Evolutionary conservation across 2,797 vertebrate species (phyloP), one percentile per base, ranked within the genome.

Genomic region (Nasua narica): DNA sequence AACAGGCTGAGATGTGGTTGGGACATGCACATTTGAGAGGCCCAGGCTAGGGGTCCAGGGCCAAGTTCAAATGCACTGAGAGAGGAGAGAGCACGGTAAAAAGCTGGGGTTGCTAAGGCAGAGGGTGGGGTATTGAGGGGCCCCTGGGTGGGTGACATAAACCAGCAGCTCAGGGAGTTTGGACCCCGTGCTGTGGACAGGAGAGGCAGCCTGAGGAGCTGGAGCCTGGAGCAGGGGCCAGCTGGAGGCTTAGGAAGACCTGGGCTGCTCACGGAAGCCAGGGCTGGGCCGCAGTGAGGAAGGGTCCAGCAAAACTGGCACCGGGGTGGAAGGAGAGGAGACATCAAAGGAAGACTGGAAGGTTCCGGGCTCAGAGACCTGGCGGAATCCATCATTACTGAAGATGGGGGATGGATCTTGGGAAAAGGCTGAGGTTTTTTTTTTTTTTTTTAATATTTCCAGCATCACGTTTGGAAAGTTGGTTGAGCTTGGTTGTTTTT

Each of bases 71-170:
- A 25, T 52, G 58, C 32, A 35, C 21, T 0, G 37, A 70, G 14
- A 15, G 21, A 48, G 11, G 32, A 29, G 12, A 27, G 15, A 67
- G 21, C 46, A 18, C 0, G 16, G 43, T 4, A 3, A 29, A 62
- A 56, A 18, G 40, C 35, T 60, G 29, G n/a, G 23, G 16, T 46
- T 29, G 18, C 72, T 32, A 62, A 7, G 9, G 15, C 25, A 69
- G 46, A 32, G 35, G 18, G 32, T 2, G 21, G 52, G 14, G 12
- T n/a, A 15, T 37, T 35, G 27, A 40, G 58, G 40, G 13, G 7
- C 3, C 1, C 15, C 32, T 16, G 3, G 0, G 1, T 12, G 9
- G 14, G 7, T 37, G 62, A 56, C 10, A 1, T 3, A 19, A 25
- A 27, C 7, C 3, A 0, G 7, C 12, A 21, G 13, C 23, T n/a